Evolutionary conservation across 2,888 invertebrate genomes (phyloP).

Genomic region (Drosophila atripex): DNA sequence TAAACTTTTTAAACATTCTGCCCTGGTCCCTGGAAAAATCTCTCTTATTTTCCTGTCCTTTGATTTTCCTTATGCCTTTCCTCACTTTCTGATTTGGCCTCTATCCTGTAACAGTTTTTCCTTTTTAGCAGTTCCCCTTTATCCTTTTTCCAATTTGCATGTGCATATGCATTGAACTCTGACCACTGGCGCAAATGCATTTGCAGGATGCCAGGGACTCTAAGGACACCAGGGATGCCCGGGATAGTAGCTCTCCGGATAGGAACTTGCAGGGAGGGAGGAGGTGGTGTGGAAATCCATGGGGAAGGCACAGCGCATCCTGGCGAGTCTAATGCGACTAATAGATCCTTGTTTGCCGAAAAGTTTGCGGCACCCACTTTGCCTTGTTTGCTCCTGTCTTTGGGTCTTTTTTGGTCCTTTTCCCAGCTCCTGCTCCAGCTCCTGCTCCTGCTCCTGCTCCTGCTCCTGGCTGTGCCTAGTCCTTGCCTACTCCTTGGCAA

Average conservation of each 20-base stretch:
- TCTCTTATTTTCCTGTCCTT: not conserved
- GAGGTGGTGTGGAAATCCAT: not conserved
- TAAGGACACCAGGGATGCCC: not conserved
- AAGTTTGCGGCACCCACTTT: constrained; percentile 50
- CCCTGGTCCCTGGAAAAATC: not conserved
- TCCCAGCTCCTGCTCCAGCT: not conserved
- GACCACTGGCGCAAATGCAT: constrained; percentile 18
- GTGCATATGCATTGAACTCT: constrained; percentile 40
- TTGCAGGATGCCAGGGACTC: not conserved
- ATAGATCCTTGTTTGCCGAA: constrained; percentile 72
- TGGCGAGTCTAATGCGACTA: constrained; percentile 70
- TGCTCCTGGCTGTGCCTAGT: not conserved
- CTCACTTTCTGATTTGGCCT: not conserved
- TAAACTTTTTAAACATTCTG: not conserved
- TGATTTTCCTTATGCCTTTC: not conserved
- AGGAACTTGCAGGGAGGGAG: not conserved
- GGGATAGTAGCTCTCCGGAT: too few species aligned
- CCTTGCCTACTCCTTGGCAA: constrained; percentile 46
- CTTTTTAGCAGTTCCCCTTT: constrained; percentile 1
- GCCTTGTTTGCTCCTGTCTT: constrained; percentile 25
- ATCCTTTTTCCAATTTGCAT: constrained; percentile 43
- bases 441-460: constrained; percentile 11
- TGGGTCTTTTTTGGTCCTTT: not conserved
- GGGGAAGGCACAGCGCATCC: constrained; percentile 22
- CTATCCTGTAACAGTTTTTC: too few species aligned